Evolutionary conservation across 2,797 vertebrate species (phyloP).

Genomic region (Lepus oiostolus): DNA sequence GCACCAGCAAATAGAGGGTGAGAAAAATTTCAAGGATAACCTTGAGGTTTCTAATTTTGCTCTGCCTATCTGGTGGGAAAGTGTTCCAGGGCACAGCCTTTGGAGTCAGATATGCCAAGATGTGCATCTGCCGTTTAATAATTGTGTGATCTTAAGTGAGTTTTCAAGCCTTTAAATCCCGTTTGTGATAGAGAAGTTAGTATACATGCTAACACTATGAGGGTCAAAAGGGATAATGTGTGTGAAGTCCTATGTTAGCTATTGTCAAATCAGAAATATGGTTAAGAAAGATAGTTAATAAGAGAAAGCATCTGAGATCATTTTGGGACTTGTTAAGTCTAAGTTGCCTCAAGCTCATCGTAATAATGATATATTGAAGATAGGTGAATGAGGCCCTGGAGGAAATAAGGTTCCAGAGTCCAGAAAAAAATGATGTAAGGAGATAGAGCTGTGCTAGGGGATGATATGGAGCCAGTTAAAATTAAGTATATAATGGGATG

Average conservation of each 20-base stretch:
- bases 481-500: background rate
- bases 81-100: background rate
- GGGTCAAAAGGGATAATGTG: background rate
- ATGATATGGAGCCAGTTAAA: constrained; percentile 21
- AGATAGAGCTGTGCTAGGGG: background rate
- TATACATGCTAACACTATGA: background rate
- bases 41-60: constrained; percentile 23
- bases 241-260: background rate
- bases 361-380: constrained; percentile 27
- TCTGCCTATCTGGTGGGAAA: background rate
- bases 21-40: constrained; percentile 6
- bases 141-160: background rate
- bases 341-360: background rate
- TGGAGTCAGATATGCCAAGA: background rate
- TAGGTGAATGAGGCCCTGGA: background rate
- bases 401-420: background rate
- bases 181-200: constrained; percentile 27
- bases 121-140: background rate
- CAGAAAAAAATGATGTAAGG: background rate
- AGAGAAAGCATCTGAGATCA: constrained; percentile 1
- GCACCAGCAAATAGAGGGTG: background rate
- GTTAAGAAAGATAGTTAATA: background rate
- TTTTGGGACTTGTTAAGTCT: background rate
- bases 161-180: constrained; percentile 9
- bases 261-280: background rate